Percentiles rank a stretch among this genome's conserved stretches.
These are phyloP conservation scores for Ceyx margarethae DNA, from an alignment of 2,113 vertebrate genomes.

Conservation along the genomic window DNA sequence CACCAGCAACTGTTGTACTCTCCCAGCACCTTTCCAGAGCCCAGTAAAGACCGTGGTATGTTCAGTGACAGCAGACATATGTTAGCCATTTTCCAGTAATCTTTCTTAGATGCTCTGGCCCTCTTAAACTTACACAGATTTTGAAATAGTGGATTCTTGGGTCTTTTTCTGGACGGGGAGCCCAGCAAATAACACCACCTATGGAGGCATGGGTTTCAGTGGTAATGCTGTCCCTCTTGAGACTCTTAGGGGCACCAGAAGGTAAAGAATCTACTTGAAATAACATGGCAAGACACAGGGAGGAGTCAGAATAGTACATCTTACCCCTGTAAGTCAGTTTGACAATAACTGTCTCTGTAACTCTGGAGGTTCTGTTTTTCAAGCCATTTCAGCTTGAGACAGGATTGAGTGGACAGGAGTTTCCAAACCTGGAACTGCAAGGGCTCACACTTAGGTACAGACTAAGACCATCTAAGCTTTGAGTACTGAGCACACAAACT, in stretches of 20 bases:
- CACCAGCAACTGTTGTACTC: background rate
- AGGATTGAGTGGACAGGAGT: background rate
- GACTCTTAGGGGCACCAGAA: background rate
- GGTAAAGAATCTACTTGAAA: background rate
- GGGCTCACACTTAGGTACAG: background rate
- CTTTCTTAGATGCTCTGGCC: background rate
- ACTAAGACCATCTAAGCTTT: background rate
- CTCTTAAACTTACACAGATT: background rate
- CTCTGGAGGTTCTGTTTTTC: background rate
- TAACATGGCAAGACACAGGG: background rate
- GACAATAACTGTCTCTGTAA: background rate
- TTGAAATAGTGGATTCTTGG: background rate
- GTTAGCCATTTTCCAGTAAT: background rate
- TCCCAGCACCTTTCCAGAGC: background rate
- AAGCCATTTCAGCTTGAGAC: background rate
- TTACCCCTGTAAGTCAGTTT: background rate
- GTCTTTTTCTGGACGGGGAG: background rate
- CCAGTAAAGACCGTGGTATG: background rate
- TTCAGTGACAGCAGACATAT: background rate
- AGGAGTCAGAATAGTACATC: background rate
- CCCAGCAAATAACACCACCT: background rate
- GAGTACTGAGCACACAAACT: background rate
- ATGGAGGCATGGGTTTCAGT: background rate
- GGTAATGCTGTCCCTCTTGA: background rate
- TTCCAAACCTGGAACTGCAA: background rate